Evolutionary conservation across 2,797 vertebrate genomes (phyloP).

Genomic region (Anguilla pacifica): DNA sequence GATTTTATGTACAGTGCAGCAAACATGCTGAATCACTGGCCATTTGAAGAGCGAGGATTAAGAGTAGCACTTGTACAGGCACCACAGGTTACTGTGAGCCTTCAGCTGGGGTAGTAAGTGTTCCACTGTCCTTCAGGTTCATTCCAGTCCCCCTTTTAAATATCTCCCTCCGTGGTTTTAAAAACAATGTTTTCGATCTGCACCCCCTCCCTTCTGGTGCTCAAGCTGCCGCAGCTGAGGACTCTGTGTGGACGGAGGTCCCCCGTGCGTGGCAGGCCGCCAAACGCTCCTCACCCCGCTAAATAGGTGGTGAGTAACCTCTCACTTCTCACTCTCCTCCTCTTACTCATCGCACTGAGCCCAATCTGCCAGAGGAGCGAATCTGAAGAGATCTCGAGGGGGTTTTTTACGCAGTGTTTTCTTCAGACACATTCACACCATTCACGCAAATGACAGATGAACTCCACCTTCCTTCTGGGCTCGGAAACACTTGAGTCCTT

Average conservation of each 20-base stretch:
- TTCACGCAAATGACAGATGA: not conserved
- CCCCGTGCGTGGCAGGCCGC: not conserved
- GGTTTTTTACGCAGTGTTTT: not conserved
- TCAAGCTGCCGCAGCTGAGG: not conserved
- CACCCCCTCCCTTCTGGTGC: not conserved
- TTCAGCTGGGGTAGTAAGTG: not conserved
- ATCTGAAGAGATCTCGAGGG: conserved; percentile 6
- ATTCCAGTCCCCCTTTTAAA: not conserved
- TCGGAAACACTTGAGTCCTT: conserved; percentile 13
- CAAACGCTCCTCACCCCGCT: not conserved
- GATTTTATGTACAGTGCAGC: not conserved
- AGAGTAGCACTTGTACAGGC: not conserved
- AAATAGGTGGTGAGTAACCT: conserved; percentile 15
- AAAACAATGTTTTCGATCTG: not conserved
- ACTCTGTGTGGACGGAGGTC: not conserved
- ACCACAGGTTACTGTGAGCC: not conserved
- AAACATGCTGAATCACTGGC: not conserved
- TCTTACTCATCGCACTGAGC: not conserved
- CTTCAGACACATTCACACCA: conserved; percentile 14
- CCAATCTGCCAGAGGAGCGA: not conserved
- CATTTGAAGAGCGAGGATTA: not conserved
- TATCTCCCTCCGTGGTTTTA: not conserved
- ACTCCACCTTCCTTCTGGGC: conserved; percentile 17
- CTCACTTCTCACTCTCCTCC: conserved; percentile 5
- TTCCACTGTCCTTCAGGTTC: not conserved